Percentiles rank a stretch among this genome's conserved stretches.
Conservation (phyloP, 2,888 invertebrate species). For the Mesopsocus fuscifrons region DNA sequence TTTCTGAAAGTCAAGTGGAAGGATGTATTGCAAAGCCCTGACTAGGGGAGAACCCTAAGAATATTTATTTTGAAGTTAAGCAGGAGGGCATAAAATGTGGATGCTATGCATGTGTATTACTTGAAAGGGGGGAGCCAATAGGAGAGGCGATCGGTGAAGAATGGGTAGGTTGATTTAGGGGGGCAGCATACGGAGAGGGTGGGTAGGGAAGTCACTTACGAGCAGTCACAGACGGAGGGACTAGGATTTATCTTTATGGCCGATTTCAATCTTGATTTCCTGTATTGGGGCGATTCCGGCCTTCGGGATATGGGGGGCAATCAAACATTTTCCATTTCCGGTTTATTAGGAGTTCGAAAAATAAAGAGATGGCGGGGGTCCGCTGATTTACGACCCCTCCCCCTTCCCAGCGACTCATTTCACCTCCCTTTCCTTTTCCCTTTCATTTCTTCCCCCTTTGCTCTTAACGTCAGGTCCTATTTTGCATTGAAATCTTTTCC, state of each 20-base stretch:
- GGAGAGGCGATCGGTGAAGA: too few relatives aligned
- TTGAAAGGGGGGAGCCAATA: too few relatives aligned
- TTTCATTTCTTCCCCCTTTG: background rate
- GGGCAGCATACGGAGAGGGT: too few relatives aligned
- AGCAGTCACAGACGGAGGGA: too few relatives aligned
- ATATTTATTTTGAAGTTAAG: too few relatives aligned
- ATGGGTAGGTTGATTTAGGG: too few relatives aligned
- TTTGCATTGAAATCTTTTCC: conserved; percentile 1
- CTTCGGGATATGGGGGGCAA: conserved; percentile 8
- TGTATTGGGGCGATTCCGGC: conserved; percentile 9
- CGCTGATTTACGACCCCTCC: conserved; percentile 3
- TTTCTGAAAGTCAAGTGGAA: too few relatives aligned
- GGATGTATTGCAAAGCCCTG: too few relatives aligned
- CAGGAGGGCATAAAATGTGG: too few relatives aligned
- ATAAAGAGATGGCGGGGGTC: conserved; percentile 4
- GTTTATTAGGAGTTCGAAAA: conserved; percentile 7
- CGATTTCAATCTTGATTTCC: conserved; percentile 10
- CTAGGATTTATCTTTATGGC: conserved; percentile 4
- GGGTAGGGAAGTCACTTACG: background rate
- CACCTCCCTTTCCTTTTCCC: background rate
- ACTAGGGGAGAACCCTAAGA: too few relatives aligned
- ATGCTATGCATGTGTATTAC: too few relatives aligned
- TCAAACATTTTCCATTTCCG: conserved; percentile 7
- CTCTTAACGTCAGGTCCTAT: background rate
- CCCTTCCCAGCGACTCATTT: background rate